Percentiles rank a stretch among this genome's conserved stretches.
Conservation (phyloP, 1,140 invertebrate genomes). For the Trichonephila clavipes region DNA sequence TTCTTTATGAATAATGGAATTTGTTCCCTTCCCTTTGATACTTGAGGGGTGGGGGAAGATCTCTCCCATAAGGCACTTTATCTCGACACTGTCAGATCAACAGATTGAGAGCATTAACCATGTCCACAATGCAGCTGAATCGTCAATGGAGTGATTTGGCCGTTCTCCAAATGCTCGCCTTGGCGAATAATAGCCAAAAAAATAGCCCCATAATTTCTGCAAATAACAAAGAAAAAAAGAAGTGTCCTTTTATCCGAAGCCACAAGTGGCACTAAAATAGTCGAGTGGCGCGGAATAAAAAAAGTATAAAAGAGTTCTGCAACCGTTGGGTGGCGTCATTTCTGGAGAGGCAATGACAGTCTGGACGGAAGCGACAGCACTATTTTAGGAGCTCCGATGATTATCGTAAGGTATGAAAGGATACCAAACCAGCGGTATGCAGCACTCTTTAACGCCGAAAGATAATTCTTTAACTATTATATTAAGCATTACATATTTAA, state of each 20-base stretch:
- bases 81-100: constrained; percentile 30
- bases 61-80: constrained; percentile 9
- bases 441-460: too few species aligned
- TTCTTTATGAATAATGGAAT: constrained; percentile 39
- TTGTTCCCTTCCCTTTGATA: neutral
- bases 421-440: too few species aligned
- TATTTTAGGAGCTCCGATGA: neutral
- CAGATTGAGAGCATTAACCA: constrained; percentile 19
- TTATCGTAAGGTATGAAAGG: too few species aligned
- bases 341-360: neutral
- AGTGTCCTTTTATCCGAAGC: neutral
- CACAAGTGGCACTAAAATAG: constrained; percentile 55
- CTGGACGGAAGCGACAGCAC: neutral
- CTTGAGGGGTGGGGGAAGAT: neutral
- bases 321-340: neutral
- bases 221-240: neutral
- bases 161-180: neutral
- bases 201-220: neutral
- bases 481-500: too few species aligned
- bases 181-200: neutral
- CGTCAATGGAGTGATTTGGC: constrained; percentile 26
- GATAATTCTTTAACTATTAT: too few species aligned
- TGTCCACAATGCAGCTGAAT: neutral
- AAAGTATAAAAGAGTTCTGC: neutral
- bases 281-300: neutral